phyloP scores from a whole-genome alignment of 2,113 vertebrate species.

The Prolemur simus region DNA sequence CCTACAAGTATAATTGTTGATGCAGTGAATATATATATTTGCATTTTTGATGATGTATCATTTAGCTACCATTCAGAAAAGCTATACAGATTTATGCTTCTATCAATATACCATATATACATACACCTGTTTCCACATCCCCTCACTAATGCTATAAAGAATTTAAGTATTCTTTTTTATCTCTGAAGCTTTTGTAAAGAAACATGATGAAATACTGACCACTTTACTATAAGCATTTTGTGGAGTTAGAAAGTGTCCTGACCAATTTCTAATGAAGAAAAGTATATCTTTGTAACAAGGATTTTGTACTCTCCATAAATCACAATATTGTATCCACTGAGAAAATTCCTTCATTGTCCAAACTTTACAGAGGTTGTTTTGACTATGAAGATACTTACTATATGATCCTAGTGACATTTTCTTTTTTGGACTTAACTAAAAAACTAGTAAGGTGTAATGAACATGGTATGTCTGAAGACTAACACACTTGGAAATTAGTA shows the following conservation, averaged over 20 bases:
- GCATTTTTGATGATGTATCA: slow-evolving; percentile 1
- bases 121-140: not conserved
- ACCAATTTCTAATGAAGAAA: not conserved
- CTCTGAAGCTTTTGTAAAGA: not conserved
- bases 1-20: not conserved
- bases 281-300: not conserved
- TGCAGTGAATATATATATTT: not conserved
- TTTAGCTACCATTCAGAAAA: not conserved
- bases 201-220: not conserved
- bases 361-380: not conserved
- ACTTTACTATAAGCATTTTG: not conserved
- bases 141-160: not conserved
- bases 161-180: not conserved
- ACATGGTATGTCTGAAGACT: not conserved
- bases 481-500: not conserved
- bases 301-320: not conserved
- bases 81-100: not conserved
- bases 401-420: not conserved
- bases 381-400: not conserved
- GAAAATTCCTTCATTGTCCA: not conserved
- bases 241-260: not conserved
- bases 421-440: not conserved
- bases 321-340: not conserved
- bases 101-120: not conserved
- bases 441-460: not conserved